Evolutionary conservation across 2,888 invertebrate genomes (phyloP), one percentile per base, ranked within the genome.

Genomic region (Neoscelio sp.): DNA sequence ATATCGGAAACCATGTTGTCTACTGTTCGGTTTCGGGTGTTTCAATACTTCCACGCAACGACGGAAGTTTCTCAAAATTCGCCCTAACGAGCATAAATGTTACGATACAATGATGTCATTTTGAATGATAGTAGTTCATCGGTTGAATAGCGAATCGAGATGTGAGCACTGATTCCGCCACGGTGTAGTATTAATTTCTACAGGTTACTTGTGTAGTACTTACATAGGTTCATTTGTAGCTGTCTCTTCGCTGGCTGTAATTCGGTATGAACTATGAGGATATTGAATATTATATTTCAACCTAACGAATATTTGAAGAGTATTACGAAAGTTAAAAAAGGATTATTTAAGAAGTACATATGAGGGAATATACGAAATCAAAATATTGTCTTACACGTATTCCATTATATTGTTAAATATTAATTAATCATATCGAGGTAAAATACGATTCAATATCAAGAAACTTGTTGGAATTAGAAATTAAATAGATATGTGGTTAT

Each of bases 31-130:
- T 50, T 64, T 56, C 38, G 42, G 54, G 30, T 33, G 54, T 44
- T 67, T 67, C 46, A 10, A 40, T 40, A 56, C 64, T 74, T 64
- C 12, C 44, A 50, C 10, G 40, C 54, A 42, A n/a, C n/a, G 30
- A 12, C 70, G 67, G 77, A 71, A 78, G 75, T 68, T 56, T 56
- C 58, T 70, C 56, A 60, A 77, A 68, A 71, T 80, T 70, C 35
- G 15, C 23, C 56, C 71, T 78, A 78, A 80, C 71, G 71, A 80
- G 76, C 60, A 44, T 18, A 54, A 68, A 54, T 38, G 68, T 65
- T 65, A 54, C 30, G 46, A 35, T 17, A 75, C 38, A 62, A 50
- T 46, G 26, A 54, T 58, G 67, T 56, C 38, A 52, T 33, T 70
- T 70, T 70, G 58, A 60, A 58, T 70, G 60, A 70, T 70, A 70